Percentiles rank a stretch among this genome's conserved stretches.
phyloP scores from a whole-genome alignment of 1,140 invertebrate species.

The Penaeus chinensis region DNA sequence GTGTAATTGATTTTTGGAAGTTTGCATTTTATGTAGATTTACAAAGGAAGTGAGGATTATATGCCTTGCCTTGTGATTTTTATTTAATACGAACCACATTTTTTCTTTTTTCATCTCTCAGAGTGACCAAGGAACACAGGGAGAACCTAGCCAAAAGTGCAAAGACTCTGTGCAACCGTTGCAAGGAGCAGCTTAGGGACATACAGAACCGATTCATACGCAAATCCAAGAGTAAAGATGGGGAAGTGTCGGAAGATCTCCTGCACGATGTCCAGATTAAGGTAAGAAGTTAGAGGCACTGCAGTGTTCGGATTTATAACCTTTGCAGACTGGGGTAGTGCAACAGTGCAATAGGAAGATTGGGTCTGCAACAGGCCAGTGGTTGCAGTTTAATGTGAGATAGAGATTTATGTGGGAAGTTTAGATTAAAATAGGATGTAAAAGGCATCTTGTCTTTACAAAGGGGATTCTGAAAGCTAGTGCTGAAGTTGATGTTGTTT shows the following conservation, averaged over 20 bases:
- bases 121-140: constrained; percentile 90
- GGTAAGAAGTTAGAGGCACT: constrained; percentile 65
- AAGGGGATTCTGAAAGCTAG: too few relatives aligned
- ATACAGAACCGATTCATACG: constrained; percentile 81
- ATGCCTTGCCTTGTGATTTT: too few relatives aligned
- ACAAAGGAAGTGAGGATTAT: too few relatives aligned
- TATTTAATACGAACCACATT: too few relatives aligned
- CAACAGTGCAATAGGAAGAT: neutral
- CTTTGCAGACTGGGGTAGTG: neutral
- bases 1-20: too few relatives aligned
- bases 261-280: constrained; percentile 75
- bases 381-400: too few relatives aligned
- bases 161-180: constrained; percentile 83
- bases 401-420: too few relatives aligned
- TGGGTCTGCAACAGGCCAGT: too few relatives aligned
- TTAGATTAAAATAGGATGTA: too few relatives aligned
- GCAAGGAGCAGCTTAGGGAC: constrained; percentile 81
- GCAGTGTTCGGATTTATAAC: neutral
- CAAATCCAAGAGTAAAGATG: constrained; percentile 76
- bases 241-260: constrained; percentile 75
- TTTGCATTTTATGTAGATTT: too few relatives aligned
- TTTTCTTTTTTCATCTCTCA: constrained; percentile 66
- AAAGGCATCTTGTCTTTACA: too few relatives aligned
- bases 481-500: too few relatives aligned
- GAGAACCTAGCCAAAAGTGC: constrained; percentile 89